These are phyloP conservation scores for Caracal caracal DNA, from an alignment of 2,113 vertebrate genomes.

Conservation along the genomic window DNA sequence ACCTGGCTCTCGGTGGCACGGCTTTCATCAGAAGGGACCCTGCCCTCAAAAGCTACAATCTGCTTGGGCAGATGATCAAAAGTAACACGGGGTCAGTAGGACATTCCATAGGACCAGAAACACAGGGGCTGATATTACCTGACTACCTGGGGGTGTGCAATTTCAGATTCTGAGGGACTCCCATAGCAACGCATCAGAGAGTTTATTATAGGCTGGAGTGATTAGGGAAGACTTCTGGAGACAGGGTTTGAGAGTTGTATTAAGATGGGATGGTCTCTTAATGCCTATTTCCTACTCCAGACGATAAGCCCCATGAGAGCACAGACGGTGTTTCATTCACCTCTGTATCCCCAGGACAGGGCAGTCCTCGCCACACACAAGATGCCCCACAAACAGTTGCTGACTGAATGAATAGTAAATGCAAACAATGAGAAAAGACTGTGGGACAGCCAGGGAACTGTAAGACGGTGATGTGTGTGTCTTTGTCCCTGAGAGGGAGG, in stretches of 20 bases:
- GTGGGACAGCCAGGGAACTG: too few relatives aligned
- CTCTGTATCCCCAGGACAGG: not conserved
- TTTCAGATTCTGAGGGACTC: not conserved
- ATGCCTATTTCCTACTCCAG: not conserved
- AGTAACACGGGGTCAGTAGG: not conserved
- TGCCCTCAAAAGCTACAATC: not conserved
- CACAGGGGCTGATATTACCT: not conserved
- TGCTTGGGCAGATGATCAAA: not conserved
- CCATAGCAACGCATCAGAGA: not conserved
- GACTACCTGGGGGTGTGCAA: not conserved
- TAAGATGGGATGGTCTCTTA: not conserved
- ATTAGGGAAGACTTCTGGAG: not conserved
- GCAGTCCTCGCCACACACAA: not conserved
- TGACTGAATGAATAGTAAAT: not conserved
- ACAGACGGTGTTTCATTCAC: not conserved
- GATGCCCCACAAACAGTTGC: not conserved
- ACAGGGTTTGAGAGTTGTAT: not conserved
- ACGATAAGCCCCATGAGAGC: not conserved
- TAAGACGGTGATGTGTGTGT: not conserved
- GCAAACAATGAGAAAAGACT: slow-evolving; percentile 27
- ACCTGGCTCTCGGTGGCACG: not conserved
- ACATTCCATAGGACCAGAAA: not conserved
- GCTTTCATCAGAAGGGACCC: not conserved
- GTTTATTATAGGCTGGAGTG: not conserved
- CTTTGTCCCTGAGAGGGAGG: not conserved